Percentiles rank a stretch among this genome's conserved stretches.
Conservation (phyloP, 53 echinoderm and acorn worm species). For the Actinopyga echinites region DNA sequence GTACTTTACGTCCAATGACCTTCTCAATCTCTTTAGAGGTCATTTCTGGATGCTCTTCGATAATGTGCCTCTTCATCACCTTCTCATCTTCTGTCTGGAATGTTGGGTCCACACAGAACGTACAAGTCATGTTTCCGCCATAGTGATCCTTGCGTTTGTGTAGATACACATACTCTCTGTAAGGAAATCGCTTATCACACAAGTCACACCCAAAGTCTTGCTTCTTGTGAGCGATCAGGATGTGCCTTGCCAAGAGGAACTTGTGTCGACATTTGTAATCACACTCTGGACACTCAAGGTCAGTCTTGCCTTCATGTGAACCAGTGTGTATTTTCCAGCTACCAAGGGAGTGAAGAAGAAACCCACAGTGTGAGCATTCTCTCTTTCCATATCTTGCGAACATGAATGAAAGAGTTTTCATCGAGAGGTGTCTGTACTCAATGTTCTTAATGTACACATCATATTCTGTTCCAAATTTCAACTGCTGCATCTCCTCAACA, state of each 20-base stretch:
- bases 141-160: conserved; percentile 41
- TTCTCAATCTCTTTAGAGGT: conserved; percentile 10
- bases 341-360: conserved; percentile 19
- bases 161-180: conserved; percentile 33
- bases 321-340: conserved; percentile 41
- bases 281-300: not conserved
- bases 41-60: conserved; percentile 45
- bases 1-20: conserved; percentile 36
- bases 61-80: conserved; percentile 42
- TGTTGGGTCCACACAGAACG: not conserved
- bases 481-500: not conserved
- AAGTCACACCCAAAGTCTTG: conserved; percentile 32
- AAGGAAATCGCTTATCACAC: conserved; percentile 10
- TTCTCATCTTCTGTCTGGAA: conserved; percentile 30
- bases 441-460: conserved; percentile 8
- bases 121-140: conserved; percentile 25
- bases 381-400: conserved; percentile 43
- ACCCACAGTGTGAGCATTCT: conserved; percentile 32
- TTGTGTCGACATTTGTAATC: conserved; percentile 39
- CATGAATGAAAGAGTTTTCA: conserved; percentile 32
- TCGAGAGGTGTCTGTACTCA: conserved; percentile 12
- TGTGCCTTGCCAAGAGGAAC: conserved; percentile 32
- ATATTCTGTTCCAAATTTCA: conserved; percentile 13
- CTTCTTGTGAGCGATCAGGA: conserved; percentile 32
- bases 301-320: conserved; percentile 30